Evolutionary conservation across 2,888 invertebrate genomes (phyloP), one percentile per base, ranked within the genome.

Genomic region (Eumerus sabulonum): DNA sequence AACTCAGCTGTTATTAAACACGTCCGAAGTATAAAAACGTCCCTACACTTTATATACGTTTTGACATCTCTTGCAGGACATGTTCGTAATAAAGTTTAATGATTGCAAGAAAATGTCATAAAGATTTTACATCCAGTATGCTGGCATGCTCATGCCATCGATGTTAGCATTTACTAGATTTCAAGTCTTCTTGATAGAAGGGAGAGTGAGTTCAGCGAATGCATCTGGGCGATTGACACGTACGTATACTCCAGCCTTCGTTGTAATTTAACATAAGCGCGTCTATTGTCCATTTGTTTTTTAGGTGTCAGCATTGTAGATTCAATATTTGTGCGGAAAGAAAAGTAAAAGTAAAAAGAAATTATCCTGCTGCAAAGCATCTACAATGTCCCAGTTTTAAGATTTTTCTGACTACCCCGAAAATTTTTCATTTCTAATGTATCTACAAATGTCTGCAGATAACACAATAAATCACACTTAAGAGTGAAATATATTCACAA

Each of bases 41-140:
- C 63, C 68, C 59, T 68, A 47, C 64, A 64, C 54, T 62, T 79
- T 79, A 74, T 79, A 73, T 66, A 79, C 74, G 79, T 73, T 79
- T 74, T 79, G 79, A 79, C 68, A 79, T 79, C 74, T 79, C 68
- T 68, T 79, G 74, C 74, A 79, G 73, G 74, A 79, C 74, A 79
- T 79, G 79, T 68, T 74, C 63, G 79, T 57, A 74, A 70, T 79
- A 79, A 79, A 79, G 67, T 73, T 79, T 74, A 79, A 79, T 74
- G 79, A 62, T 63, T 64, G 53, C 59, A 64, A 64, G 64, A 73
- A 74, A 59, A 59, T 64, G 68, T 63, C 79, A 56, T 79, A 74
- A 79, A 79, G 63, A 74, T 74, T 74, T 68, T 74, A 79, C 68
- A 68, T 44, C 54, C 63, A 57, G 40, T 59, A 74, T 64, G 59